These are phyloP conservation scores for Peromyscus maniculatus DNA, from an alignment of 2,113 vertebrate genomes.

Conservation along the genomic window DNA sequence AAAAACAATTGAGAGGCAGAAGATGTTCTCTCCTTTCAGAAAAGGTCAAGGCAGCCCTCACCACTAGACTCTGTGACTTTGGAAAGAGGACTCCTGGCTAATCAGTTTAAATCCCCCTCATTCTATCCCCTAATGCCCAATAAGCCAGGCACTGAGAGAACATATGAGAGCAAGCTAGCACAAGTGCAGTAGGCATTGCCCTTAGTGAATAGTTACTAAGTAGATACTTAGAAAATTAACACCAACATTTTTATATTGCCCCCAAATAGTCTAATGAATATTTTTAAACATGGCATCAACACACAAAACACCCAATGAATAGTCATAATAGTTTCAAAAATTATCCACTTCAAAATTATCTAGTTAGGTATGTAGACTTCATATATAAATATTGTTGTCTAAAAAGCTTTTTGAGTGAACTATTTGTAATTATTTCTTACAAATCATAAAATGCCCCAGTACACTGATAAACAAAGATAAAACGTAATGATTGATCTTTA, in stretches of 20 bases:
- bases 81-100: neutral
- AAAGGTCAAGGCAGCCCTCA: neutral
- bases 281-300: conserved; percentile 12
- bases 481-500: conserved; percentile 29
- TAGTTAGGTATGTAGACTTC: conserved; percentile 49
- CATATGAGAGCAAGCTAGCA: neutral
- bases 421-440: conserved; percentile 27
- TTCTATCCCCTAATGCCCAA: neutral
- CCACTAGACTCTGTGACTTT: neutral
- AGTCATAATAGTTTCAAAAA: conserved; percentile 30
- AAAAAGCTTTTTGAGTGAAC: neutral
- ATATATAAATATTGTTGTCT: conserved; percentile 7
- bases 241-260: neutral
- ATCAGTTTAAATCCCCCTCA: neutral
- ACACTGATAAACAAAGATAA: conserved; percentile 43
- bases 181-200: neutral
- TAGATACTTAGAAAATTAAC: conserved; percentile 25
- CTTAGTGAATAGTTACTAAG: conserved; percentile 24
- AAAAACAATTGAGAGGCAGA: neutral
- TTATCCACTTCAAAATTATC: conserved; percentile 35
- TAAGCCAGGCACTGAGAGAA: neutral
- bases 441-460: conserved; percentile 46
- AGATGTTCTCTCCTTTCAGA: neutral
- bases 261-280: neutral
- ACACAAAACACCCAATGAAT: neutral